Evolutionary conservation across 2,113 vertebrate species (phyloP).

Genomic region (Crotalus helleri): DNA sequence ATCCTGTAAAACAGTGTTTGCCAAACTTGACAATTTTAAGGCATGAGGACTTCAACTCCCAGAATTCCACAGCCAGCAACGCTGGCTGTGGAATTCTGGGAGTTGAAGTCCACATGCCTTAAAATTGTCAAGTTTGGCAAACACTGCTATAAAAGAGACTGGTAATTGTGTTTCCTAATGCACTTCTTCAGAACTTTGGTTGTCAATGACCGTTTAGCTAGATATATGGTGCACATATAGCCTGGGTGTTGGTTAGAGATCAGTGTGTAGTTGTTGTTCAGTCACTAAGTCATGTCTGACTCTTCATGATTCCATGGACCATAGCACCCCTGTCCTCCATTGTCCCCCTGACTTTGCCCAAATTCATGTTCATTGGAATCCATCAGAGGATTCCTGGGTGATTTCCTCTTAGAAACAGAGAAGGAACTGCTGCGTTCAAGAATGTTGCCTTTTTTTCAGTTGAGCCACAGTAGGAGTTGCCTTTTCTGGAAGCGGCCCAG

Average conservation of each 20-base stretch:
- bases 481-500: background rate
- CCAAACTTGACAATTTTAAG: no score
- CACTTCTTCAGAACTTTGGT: background rate
- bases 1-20: background rate
- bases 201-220: background rate
- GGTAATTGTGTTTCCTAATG: background rate
- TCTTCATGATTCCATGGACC: background rate
- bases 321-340: background rate
- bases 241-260: background rate
- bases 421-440: background rate
- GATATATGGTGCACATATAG: background rate
- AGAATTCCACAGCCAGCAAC: no score
- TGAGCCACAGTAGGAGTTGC: background rate
- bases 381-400: background rate
- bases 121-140: no score
- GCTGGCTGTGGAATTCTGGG: no score
- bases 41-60: no score
- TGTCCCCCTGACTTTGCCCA: background rate
- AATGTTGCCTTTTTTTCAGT: background rate
- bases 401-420: background rate
- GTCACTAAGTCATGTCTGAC: background rate
- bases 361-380: background rate
- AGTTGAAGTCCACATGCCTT: no score
- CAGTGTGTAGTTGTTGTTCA: background rate
- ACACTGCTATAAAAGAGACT: background rate